Evolutionary conservation across 2,113 vertebrate genomes (phyloP), one percentile per base, ranked within the genome.

Genomic region (Abramis brama): DNA sequence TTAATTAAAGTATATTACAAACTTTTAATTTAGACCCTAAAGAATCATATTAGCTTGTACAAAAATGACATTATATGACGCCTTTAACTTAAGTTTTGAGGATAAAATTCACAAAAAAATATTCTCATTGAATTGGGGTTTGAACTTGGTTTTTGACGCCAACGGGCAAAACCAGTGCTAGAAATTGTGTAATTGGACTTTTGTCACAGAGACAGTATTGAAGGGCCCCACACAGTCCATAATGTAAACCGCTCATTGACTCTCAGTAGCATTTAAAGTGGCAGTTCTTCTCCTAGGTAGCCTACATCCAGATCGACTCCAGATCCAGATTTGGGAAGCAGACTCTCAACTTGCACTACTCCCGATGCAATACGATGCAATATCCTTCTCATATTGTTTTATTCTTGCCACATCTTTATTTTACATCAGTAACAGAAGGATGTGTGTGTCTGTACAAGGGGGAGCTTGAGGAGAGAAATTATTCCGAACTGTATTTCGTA

Each of bases 221-320:
- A 47, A 47, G 39, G 11, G 12, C 47, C 30, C 23, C 11, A 43
- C 55, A 62, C 33, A 79, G 12, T 17, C 4, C 5, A 17, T 43
- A 39, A 59, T 60, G 27, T 59, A 60, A 79, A 43, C 19, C 4
- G 0, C 27, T 55, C 25, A 83, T 70, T 70, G 66, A 73, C 47
- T 57, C 81, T 39, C 13, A 47, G 60, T 50, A 66, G 60, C 79
- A 81, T 81, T 71, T 70, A 70, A 83, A 83, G 30, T 73, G 50
- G 4, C 33, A 57, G 45, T 81, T 66, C 7, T 17, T 43, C n/a
- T 81, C 59, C 59, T 80, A 30, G 6, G 11, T 50, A n/a, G n/a
- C n/a, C n/a, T n/a, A 30, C 39, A 25, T 81, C 79, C 5, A 79
- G 30, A 30, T 70, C 10, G 4, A 11, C 21, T 83, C 19, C n/a